Conservation (phyloP, 1,140 invertebrate species). For the Pentalonia nigronervosa region DNA sequence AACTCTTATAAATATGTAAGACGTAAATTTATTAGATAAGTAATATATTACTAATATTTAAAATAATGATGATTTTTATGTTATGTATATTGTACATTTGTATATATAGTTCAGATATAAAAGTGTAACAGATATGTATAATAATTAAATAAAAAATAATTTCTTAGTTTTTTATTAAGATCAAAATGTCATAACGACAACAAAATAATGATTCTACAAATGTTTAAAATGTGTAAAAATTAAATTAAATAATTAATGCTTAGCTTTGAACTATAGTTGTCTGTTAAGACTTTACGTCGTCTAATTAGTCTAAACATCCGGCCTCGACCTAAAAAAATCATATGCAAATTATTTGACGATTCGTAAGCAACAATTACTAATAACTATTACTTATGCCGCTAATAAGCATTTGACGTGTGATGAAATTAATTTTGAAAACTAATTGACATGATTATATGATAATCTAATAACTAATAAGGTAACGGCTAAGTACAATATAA, state of each 20-base stretch:
- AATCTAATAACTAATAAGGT: not conserved
- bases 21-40: not conserved
- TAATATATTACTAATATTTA: not conserved
- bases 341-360: slow-evolving; percentile 18
- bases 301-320: slow-evolving; percentile 10
- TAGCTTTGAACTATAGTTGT: not conserved
- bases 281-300: not conserved
- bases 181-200: not conserved
- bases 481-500: not conserved
- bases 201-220: not conserved
- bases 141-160: not conserved
- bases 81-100: too few relatives aligned
- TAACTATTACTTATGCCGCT: not conserved
- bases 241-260: slow-evolving; percentile 7
- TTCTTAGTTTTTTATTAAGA: not conserved
- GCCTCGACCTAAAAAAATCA: slow-evolving; percentile 2
- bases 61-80: not conserved
- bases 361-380: not conserved
- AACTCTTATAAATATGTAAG: not conserved
- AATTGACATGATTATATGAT: not conserved
- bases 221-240: not conserved
- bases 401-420: not conserved
- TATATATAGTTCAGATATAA: not conserved
- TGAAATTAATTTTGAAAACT: not conserved
- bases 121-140: not conserved